Evolutionary conservation across 2,888 invertebrate species (phyloP), one percentile per base, ranked within the genome.

Genomic region (Drosophila limbata): DNA sequence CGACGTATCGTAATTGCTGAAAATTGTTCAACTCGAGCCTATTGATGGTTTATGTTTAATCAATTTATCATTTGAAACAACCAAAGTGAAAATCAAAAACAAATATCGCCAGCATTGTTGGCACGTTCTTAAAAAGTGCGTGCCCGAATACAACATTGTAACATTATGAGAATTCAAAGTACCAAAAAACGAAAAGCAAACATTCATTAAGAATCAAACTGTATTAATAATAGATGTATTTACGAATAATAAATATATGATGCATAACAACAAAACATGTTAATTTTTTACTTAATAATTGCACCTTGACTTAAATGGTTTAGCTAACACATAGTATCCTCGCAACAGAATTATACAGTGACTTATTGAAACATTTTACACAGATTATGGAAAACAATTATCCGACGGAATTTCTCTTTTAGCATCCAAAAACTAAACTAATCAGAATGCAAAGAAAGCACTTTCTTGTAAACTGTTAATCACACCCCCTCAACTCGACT

Each of bases 1-100:
- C 69, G 59, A 75, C 56, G 84, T 87, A 84, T 84, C 84, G 82
- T 84, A 84, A 80, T 84, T 84, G 84, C 84, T 84, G 84, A 84
- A 83, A 69, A 77, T 69, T 80, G 51, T 77, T 73, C 60, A 48
- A 65, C 69, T 67, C 64, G 35, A 73, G 45, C 68, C 59, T 59
- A 56, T 67, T 69, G 57, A 66, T 63, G 50, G 37, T 69, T 75
- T 79, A 60, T 77, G 63, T 71, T 73, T 60, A 56, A 37, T 55
- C 33, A 31, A 62, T 51, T 71, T 70, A 65, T 47, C 68, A 68
- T 63, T 57, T 52, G 40, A 57, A 51, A 10, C 37, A 45, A 33
- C 15, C 35, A 6, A 62, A 33, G 44, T 15, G 28, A 47, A 47
- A 73, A 65, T 50, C 33, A 59, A 47, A 73, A 65, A 44, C 33